These are phyloP conservation scores for Alauda arvensis DNA, from an alignment of 2,797 vertebrate genomes.

Conservation along the genomic window DNA sequence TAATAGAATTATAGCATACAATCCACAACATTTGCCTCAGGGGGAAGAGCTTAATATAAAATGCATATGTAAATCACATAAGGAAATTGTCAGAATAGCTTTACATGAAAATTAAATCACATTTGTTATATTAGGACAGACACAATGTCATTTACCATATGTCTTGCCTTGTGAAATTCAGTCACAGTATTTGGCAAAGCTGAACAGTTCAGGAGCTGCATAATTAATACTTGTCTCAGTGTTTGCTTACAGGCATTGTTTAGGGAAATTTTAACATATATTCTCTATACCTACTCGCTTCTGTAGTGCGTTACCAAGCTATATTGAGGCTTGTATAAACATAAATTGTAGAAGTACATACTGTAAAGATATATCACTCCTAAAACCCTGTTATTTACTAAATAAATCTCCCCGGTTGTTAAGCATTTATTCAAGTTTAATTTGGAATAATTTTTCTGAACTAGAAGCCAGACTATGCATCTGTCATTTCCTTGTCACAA, in stretches of 20 bases:
- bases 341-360: not conserved
- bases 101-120: slow-evolving; percentile 10
- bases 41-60: not conserved
- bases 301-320: not conserved
- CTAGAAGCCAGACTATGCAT: not conserved
- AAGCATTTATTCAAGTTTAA: not conserved
- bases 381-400: not conserved
- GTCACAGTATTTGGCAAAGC: slow-evolving; percentile 4
- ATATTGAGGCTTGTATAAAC: not conserved
- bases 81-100: slow-evolving; percentile 26
- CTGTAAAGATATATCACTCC: not conserved
- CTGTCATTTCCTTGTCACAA: not conserved
- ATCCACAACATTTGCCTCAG: not conserved
- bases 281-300: not conserved
- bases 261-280: not conserved
- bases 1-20: not conserved
- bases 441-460: not conserved
- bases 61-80: slow-evolving; percentile 19
- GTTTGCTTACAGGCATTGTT: not conserved
- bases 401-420: not conserved
- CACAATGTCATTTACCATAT: slow-evolving; percentile 15
- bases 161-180: slow-evolving; percentile 15
- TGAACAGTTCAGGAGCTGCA: not conserved
- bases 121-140: slow-evolving; percentile 4
- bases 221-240: not conserved